Conservation (phyloP, 2,113 vertebrate genomes). For the Callithrix jacchus region DNA sequence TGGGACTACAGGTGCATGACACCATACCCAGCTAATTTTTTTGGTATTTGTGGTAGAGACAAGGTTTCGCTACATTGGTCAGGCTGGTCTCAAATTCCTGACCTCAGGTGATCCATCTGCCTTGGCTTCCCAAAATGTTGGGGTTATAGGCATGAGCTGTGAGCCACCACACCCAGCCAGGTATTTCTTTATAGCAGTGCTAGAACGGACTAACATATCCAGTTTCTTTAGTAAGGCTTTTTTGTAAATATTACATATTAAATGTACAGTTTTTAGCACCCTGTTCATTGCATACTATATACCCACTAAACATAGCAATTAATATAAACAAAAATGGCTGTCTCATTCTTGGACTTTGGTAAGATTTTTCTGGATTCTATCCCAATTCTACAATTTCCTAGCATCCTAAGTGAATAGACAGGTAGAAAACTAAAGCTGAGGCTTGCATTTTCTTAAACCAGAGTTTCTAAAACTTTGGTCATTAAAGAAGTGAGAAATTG, state of each 20-base stretch:
- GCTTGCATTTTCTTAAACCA: not conserved
- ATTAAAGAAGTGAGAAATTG: not conserved
- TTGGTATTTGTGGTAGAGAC: no score
- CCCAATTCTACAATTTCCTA: not conserved
- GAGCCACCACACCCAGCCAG: no score
- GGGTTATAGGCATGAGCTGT: no score
- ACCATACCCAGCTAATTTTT: no score
- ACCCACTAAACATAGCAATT: not conserved
- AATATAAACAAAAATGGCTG: not conserved
- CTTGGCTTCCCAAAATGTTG: no score
- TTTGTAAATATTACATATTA: not conserved
- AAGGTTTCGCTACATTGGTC: no score
- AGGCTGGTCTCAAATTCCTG: no score
- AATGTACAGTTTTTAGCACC: not conserved
- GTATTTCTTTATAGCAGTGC: no score
- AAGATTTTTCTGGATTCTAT: slow-evolving; percentile 6
- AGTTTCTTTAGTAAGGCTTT: slow-evolving; percentile 2
- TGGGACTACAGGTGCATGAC: no score
- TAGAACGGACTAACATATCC: no score
- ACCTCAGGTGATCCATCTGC: no score
- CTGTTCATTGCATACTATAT: not conserved
- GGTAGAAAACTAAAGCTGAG: not conserved
- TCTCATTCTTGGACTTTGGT: not conserved
- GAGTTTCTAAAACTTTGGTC: not conserved
- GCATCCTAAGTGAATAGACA: not conserved